phyloP scores from a whole-genome alignment of 2,113 vertebrate genomes.

The Vombatus ursinus region DNA sequence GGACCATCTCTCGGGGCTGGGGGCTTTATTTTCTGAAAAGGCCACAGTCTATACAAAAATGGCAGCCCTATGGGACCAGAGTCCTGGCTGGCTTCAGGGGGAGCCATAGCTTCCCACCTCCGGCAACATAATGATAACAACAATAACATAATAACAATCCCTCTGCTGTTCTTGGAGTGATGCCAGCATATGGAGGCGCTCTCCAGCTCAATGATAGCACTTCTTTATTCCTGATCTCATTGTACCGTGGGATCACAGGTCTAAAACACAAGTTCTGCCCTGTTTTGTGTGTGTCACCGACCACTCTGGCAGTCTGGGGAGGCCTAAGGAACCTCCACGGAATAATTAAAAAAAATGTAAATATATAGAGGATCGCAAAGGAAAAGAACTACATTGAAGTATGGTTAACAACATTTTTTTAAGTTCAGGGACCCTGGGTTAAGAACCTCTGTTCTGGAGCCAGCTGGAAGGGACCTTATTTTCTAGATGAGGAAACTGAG shows the following conservation, averaged over 20 bases:
- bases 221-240: not conserved
- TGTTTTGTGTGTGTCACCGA: not conserved
- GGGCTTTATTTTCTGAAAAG: not conserved
- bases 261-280: not conserved
- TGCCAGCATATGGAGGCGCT: not conserved
- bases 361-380: not conserved
- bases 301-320: not conserved
- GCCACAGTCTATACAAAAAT: not conserved
- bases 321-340: not conserved
- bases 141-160: too few species aligned
- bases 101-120: not conserved
- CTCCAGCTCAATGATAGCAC: not conserved
- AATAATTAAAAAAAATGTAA: not conserved
- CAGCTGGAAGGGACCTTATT: too few species aligned
- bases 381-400: not conserved
- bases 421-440: not conserved
- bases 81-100: too few species aligned
- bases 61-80: too few species aligned
- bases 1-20: not conserved
- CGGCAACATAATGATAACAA: too few species aligned
- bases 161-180: not conserved
- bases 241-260: not conserved
- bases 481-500: not conserved
- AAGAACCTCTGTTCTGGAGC: not conserved
- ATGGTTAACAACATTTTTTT: not conserved